phyloP scores from a whole-genome alignment of 2,113 vertebrate genomes.

The Chaenocephalus aceratus region DNA sequence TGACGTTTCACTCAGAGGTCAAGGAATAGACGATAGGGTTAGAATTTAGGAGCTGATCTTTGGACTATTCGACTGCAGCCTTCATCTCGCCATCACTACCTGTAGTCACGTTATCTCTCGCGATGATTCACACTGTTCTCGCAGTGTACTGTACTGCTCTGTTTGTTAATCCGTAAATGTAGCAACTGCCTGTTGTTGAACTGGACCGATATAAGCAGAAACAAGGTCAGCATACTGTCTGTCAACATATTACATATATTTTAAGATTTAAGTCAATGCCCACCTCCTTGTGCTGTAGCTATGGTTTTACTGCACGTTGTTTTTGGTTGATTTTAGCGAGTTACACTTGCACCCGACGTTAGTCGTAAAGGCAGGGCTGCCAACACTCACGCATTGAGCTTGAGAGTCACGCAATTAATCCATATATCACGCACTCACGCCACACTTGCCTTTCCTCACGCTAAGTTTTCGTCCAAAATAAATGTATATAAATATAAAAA shows the following conservation, averaged over 20 bases:
- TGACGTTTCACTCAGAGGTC: too few species aligned
- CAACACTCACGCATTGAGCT: too few species aligned
- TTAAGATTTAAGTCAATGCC: background rate
- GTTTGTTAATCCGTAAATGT: background rate
- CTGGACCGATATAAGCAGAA: background rate
- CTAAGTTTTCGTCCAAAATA: too few species aligned
- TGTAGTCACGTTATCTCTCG: constrained; percentile 40
- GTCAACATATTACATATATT: background rate
- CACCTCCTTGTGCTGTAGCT: background rate
- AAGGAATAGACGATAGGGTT: too few species aligned
- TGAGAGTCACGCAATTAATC: too few species aligned
- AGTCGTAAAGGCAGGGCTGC: too few species aligned
- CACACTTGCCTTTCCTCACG: too few species aligned
- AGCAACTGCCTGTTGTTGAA: background rate
- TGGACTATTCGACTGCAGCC: too few species aligned
- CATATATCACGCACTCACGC: too few species aligned
- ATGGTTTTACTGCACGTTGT: background rate
- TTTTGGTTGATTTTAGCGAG: background rate
- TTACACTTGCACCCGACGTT: background rate
- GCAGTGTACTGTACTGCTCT: background rate
- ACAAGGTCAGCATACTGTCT: constrained; percentile 46
- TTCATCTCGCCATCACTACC: too few species aligned
- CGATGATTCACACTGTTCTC: background rate
- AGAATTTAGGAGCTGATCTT: too few species aligned
- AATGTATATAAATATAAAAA: too few species aligned